Evolutionary conservation across 2,797 vertebrate species (phyloP).

Genomic region (Urocyon cinereoargenteus): DNA sequence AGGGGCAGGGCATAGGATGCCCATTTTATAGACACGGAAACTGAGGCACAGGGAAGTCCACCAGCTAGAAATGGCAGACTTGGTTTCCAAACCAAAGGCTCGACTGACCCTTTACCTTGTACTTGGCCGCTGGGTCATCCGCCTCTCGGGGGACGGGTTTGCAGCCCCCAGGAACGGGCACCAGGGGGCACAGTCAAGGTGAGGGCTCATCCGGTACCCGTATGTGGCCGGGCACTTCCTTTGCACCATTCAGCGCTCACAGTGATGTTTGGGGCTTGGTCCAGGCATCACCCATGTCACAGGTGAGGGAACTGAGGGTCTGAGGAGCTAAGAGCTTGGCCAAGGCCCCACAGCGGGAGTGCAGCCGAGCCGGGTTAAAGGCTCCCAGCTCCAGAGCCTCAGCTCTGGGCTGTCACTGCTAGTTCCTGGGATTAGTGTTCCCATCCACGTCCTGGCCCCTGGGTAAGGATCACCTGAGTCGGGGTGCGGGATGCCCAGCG

Average conservation of each 20-base stretch:
- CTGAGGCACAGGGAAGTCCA: background rate
- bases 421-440: background rate
- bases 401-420: background rate
- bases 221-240: rapidly evolving
- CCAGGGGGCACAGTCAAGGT: rapidly evolving
- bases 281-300: background rate
- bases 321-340: background rate
- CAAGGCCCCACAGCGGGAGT: background rate
- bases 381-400: background rate
- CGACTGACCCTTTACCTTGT: rapidly evolving
- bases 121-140: rapidly evolving
- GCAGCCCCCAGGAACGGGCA: background rate
- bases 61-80: background rate
- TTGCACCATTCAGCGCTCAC: background rate
- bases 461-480: background rate
- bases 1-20: background rate
- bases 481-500: background rate
- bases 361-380: background rate
- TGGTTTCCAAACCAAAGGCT: background rate
- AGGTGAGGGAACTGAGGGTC: background rate
- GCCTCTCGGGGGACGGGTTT: background rate
- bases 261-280: background rate
- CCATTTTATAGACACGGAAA: background rate
- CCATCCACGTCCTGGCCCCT: background rate
- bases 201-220: background rate